phyloP scores from a whole-genome alignment of 2,797 vertebrate genomes.

The Hafferia zeledoni region DNA sequence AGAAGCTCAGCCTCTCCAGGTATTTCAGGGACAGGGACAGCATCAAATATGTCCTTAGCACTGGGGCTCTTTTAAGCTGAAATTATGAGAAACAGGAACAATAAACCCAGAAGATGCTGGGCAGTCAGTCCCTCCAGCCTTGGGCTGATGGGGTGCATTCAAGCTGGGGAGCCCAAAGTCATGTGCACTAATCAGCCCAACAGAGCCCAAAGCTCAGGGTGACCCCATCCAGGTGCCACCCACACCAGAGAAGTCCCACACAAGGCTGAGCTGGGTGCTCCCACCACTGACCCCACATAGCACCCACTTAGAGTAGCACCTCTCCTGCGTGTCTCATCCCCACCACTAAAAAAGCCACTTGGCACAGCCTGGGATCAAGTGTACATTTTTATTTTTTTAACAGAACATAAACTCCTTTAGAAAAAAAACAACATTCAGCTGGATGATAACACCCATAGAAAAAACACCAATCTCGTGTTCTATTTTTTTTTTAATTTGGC shows the following conservation, averaged over 20 bases:
- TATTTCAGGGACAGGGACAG: background rate
- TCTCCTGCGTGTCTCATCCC: background rate
- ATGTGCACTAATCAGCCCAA: accelerated
- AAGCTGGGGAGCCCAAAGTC: accelerated
- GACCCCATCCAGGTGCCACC: too few species aligned
- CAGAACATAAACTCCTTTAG: slow-evolving; percentile 81
- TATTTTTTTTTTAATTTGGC: slow-evolving; percentile 87
- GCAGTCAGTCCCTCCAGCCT: background rate
- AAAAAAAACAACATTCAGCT: slow-evolving; percentile 74
- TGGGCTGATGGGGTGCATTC: accelerated
- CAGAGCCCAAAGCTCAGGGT: accelerated
- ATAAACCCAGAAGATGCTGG: accelerated
- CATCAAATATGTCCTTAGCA: accelerated
- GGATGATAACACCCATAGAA: slow-evolving; percentile 76
- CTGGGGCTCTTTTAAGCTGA: too few species aligned
- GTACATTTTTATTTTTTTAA: slow-evolving; percentile 78
- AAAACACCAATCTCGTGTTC: slow-evolving; percentile 77
- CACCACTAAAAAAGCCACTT: slow-evolving; percentile 14
- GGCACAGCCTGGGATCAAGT: slow-evolving; percentile 57
- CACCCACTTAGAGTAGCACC: background rate
- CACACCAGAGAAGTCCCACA: accelerated
- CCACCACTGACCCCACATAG: accelerated
- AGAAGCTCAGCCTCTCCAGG: background rate
- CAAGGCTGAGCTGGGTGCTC: accelerated
- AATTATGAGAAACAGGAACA: accelerated